These are phyloP conservation scores for Dromius quadrimaculatus DNA, from an alignment of 2,888 invertebrate genomes.

Conservation along the genomic window DNA sequence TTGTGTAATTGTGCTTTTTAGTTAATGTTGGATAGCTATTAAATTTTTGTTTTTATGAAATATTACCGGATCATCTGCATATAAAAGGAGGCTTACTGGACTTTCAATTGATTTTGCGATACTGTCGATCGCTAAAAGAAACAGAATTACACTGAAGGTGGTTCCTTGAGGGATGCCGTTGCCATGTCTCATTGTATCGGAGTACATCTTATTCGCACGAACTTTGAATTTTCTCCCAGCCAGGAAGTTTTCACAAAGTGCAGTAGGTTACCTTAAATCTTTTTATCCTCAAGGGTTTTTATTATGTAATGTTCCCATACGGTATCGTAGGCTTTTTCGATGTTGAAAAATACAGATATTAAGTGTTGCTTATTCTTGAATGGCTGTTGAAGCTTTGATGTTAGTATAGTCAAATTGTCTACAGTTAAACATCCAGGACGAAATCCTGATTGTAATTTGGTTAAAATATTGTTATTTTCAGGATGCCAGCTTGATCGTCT, in stretches of 20 bases:
- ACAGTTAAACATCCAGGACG: not conserved
- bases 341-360: not conserved
- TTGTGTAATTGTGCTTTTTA: not conserved
- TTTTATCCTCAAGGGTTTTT: no score
- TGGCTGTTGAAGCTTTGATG: not conserved
- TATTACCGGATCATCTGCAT: slow-evolving; percentile 9
- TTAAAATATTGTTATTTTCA: slow-evolving; percentile 7
- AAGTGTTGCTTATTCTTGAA: not conserved
- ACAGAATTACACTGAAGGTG: not conserved
- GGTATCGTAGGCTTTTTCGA: slow-evolving; percentile 5
- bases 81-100: slow-evolving; percentile 4
- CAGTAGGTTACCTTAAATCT: not conserved
- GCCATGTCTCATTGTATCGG: not conserved
- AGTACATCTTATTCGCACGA: not conserved
- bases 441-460: not conserved
- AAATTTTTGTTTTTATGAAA: slow-evolving; percentile 11
- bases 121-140: not conserved
- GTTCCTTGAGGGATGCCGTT: slow-evolving; percentile 6
- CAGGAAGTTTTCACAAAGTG: not conserved
- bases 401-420: not conserved
- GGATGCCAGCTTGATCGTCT: not conserved
- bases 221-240: slow-evolving; percentile 6
- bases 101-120: slow-evolving; percentile 2
- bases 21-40: not conserved
- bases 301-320: not conserved